Base-by-base conservation (phyloP, 2,797 vertebrate species). In the Pristis pectinata region DNA sequence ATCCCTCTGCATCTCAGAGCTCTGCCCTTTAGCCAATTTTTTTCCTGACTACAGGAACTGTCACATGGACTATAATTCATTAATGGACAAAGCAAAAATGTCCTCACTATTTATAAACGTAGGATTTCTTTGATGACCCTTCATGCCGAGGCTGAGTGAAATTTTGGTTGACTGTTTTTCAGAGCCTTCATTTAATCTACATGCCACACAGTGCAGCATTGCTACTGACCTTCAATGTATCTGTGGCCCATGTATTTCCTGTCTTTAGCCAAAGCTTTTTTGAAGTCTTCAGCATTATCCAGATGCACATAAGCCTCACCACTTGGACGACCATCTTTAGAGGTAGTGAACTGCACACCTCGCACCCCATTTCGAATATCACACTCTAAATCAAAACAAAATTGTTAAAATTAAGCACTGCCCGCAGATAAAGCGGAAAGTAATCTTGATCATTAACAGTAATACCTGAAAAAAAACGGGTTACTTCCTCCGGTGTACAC, bases 171-270 rank as follows among this genome's bases (percentile, higher is more conserved):
- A 13, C 22, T 67, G 22, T 67, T 19, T 22, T 15, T 4, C 6
- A 9, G 67, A 67, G 64, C 15, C 64, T 67, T 22, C 64, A 15
- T 67, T 22, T 67, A 49, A 2, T 49, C 49, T 49, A 4, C n/a
- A n/a, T n/a, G n/a, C n/a, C n/a, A n/a, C 49, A 49, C 49, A 49
- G 1, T 49, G 22, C 10, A 7, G 41, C 30, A 72, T 0, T 76
- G 15, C 94, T 76, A 87, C 64, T 34, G 96, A 98, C 98, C 98
- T 96, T 98, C 98, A 94, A 98, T 97, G 95, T 98, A 98, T 95
- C 98, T 96, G 95, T 98, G 98, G 59, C 98, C 98, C 98, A 98
- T 98, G 95, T 98, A 98, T 97, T 98, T 98, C 85, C 97, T 97
- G 96, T 98, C 98, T 96, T 98, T 98, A 19, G 97, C 95, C 6